phyloP scores from a whole-genome alignment of 2,113 vertebrate genomes.

The Tachuris rubrigastra region DNA sequence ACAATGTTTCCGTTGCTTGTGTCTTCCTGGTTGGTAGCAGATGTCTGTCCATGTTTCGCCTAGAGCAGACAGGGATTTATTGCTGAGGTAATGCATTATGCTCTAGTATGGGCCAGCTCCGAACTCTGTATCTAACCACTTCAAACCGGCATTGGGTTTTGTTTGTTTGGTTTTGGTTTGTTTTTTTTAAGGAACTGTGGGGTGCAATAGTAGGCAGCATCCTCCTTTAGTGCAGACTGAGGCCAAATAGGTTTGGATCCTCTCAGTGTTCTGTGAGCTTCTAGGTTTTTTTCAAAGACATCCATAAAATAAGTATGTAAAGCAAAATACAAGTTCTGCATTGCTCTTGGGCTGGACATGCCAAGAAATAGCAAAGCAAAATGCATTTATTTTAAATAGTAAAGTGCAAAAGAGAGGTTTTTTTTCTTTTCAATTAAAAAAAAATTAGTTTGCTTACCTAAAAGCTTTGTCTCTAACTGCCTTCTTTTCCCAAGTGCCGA shows the following conservation, averaged over 20 bases:
- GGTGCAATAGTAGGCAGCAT: background rate
- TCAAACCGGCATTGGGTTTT: background rate
- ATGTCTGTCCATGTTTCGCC: background rate
- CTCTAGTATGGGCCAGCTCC: background rate
- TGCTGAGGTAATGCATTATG: background rate
- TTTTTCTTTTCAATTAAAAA: no score
- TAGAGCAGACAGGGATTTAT: background rate
- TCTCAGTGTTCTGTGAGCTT: background rate
- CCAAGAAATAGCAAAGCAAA: background rate
- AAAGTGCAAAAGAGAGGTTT: background rate
- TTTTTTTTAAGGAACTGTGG: background rate
- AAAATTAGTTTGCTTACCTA: background rate
- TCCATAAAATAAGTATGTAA: background rate
- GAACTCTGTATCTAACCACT: background rate
- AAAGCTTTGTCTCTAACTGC: background rate
- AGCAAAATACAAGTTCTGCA: background rate
- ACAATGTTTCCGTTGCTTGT: background rate
- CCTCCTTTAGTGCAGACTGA: background rate
- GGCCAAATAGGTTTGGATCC: background rate
- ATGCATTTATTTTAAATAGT: background rate
- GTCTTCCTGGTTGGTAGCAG: background rate
- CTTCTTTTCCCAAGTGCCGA: background rate
- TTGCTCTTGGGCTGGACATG: background rate
- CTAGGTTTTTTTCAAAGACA: background rate
- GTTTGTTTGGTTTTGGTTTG: background rate